A percentile compares a stretch with the other conserved stretches of the same genome.
Conservation (phyloP, 2,797 vertebrate species). For the Chelonia mydas region DNA sequence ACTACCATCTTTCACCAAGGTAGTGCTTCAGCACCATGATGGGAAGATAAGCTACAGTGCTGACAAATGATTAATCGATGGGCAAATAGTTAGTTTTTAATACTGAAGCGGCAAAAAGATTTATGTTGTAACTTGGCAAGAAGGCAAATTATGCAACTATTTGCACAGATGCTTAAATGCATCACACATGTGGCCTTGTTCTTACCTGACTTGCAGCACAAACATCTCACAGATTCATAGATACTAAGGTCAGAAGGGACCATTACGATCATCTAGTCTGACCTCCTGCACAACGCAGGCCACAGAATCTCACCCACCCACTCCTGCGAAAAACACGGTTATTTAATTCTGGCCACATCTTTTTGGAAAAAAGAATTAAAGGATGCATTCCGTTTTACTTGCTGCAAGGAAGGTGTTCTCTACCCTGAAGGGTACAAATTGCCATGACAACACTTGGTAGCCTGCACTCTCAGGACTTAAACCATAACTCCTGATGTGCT, state of each 20-base stretch:
- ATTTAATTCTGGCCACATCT: not conserved
- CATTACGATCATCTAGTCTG: too few species aligned
- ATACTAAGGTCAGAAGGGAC: too few species aligned
- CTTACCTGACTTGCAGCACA: not conserved
- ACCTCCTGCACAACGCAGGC: too few species aligned
- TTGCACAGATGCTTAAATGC: not conserved
- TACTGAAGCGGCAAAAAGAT: too few species aligned
- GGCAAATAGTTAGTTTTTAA: not conserved
- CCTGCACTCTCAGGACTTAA: slow-evolving; percentile 17
- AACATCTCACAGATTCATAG: not conserved
- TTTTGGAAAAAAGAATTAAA: not conserved
- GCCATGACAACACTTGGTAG: not conserved
- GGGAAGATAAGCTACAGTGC: not conserved
- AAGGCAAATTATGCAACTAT: not conserved
- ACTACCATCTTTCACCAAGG: not conserved
- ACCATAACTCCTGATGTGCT: not conserved
- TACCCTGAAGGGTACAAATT: not conserved
- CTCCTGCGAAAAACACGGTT: not conserved
- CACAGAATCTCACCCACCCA: too few species aligned
- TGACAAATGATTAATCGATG: not conserved
- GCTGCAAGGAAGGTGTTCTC: not conserved
- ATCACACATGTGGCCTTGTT: not conserved
- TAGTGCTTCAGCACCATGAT: not conserved
- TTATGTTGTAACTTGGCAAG: not conserved
- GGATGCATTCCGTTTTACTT: not conserved